phyloP scores from a whole-genome alignment of 2,113 vertebrate genomes.

The Orycteropus afer region DNA sequence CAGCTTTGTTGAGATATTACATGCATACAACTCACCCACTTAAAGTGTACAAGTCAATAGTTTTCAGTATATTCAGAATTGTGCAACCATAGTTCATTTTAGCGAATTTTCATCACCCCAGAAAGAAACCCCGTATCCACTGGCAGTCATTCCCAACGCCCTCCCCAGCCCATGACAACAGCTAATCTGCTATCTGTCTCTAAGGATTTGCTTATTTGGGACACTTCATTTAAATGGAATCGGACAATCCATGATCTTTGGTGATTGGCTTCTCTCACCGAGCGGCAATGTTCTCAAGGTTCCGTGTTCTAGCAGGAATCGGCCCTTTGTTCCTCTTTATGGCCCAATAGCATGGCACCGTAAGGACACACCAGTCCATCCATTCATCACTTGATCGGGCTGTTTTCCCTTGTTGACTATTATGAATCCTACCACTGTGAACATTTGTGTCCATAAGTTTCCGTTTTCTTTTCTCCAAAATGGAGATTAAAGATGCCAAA shows the following conservation, averaged over 20 bases:
- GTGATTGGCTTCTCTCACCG: background rate
- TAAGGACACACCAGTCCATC: background rate
- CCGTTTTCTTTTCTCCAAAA: background rate
- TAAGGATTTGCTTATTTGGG: background rate
- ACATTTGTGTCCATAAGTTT: background rate
- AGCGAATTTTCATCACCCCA: background rate
- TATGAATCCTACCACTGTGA: background rate
- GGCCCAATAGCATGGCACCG: background rate
- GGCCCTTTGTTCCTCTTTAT: background rate
- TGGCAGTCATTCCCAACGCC: background rate
- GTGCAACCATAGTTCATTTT: background rate
- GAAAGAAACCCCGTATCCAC: background rate
- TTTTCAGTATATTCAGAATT: background rate
- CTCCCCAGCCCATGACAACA: background rate
- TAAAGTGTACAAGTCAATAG: background rate
- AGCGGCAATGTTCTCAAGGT: background rate
- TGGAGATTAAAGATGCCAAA: background rate
- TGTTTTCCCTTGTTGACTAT: background rate
- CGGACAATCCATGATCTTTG: accelerated
- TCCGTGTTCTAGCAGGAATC: accelerated
- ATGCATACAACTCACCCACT: background rate
- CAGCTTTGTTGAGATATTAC: background rate
- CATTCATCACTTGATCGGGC: accelerated
- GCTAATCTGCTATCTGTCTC: background rate
- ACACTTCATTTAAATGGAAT: background rate